Percentiles rank a stretch among this genome's conserved stretches.
phyloP scores from a whole-genome alignment of 2,797 vertebrate species.

The Novumbra hubbsi region DNA sequence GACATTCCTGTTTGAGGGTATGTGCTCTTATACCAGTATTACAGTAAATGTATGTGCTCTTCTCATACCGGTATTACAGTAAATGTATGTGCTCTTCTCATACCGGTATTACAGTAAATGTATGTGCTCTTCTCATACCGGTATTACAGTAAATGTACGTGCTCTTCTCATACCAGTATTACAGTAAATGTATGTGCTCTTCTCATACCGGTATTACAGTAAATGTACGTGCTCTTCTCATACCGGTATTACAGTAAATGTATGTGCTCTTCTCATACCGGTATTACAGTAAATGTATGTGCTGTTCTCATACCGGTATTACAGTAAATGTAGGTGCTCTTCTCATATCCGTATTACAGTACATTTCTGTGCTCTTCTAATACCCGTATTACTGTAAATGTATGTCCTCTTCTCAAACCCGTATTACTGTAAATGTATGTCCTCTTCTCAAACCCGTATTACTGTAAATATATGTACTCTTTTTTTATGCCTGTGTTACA shows the following conservation, averaged over 20 bases:
- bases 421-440: neutral
- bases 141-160: neutral
- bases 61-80: neutral
- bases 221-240: neutral
- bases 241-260: neutral
- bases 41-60: neutral
- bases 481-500: neutral
- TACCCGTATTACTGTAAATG: neutral
- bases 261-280: too few relatives aligned
- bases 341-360: neutral
- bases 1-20: constrained; percentile 87
- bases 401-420: neutral
- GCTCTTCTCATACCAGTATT: neutral
- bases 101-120: neutral
- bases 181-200: neutral
- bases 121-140: neutral
- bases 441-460: neutral
- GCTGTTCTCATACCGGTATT: neutral
- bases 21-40: neutral
- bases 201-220: neutral
- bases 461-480: too few relatives aligned
- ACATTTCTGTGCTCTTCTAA: neutral
- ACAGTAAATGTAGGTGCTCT: neutral
- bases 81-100: neutral
- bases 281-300: neutral